Conservation (phyloP, 2,888 invertebrate genomes). For the Junonia oenone region DNA sequence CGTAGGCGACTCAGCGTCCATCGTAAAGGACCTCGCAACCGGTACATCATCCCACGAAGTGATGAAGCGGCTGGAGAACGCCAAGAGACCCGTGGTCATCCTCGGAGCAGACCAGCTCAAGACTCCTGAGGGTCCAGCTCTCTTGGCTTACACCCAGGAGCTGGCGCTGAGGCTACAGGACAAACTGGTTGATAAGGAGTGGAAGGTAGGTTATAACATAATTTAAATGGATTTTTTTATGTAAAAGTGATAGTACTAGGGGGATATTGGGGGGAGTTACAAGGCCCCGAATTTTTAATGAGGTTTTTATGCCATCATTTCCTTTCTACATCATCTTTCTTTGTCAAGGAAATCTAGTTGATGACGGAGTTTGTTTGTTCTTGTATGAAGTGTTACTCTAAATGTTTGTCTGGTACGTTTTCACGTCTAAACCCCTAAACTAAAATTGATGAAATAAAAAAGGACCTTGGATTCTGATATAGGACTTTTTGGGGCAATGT, state of each 20-base stretch:
- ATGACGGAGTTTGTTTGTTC: no score
- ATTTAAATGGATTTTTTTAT: neutral
- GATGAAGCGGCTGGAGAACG: conserved; percentile 82
- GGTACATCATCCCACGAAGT: conserved; percentile 80
- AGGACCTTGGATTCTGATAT: no score
- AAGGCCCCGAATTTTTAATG: no score
- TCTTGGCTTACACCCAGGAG: conserved; percentile 86
- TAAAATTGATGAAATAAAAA: no score
- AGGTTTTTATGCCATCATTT: no score
- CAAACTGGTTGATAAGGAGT: conserved; percentile 69
- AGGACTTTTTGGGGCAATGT: no score
- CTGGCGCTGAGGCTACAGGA: conserved; percentile 82
- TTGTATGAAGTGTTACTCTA: no score
- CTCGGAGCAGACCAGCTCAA: conserved; percentile 92
- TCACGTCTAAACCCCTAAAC: no score
- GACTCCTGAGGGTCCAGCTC: conserved; percentile 86
- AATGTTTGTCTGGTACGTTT: no score
- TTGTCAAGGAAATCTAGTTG: no score
- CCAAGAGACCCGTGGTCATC: conserved; percentile 95
- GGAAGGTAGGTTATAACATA: conserved; percentile 63
- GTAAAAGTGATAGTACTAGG: neutral
- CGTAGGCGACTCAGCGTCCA: conserved; percentile 88
- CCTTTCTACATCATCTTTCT: no score
- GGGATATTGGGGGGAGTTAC: no score
- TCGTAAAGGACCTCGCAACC: conserved; percentile 86